Percentiles rank a stretch among this genome's conserved stretches.
These are phyloP conservation scores for Heliconius congener DNA, from an alignment of 1,140 invertebrate genomes.

Conservation along the genomic window DNA sequence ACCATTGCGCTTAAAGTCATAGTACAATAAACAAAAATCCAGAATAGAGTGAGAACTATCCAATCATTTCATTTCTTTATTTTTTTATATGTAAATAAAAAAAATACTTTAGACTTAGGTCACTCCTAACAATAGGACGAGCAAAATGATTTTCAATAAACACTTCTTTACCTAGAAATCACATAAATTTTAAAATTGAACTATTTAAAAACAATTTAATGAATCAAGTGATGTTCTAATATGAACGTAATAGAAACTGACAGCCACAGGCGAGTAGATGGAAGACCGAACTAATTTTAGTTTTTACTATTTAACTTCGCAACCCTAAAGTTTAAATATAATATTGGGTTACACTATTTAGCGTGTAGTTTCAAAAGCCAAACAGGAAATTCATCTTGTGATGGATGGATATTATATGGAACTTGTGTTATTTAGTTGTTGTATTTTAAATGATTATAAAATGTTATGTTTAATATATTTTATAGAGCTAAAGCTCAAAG, in stretches of 20 bases:
- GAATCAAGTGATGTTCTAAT: neutral
- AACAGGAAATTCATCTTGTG: constrained; percentile 9
- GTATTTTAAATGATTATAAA: too few relatives aligned
- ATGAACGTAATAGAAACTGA: neutral
- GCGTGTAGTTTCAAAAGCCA: neutral
- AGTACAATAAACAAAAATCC: too few relatives aligned
- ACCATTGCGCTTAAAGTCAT: too few relatives aligned
- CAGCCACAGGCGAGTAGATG: neutral
- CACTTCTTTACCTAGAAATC: too few relatives aligned
- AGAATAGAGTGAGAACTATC: too few relatives aligned
- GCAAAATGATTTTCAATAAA: too few relatives aligned
- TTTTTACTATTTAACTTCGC: neutral
- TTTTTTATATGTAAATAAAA: too few relatives aligned
- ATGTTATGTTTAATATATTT: too few relatives aligned
- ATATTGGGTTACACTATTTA: neutral
- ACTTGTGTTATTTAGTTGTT: neutral
- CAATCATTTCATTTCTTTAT: too few relatives aligned
- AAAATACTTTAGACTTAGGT: too few relatives aligned
- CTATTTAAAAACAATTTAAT: neutral
- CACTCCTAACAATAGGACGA: too few relatives aligned
- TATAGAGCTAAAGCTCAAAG: too few relatives aligned
- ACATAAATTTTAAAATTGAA: neutral
- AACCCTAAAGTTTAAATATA: neutral
- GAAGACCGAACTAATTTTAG: constrained; percentile 4
- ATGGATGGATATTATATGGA: neutral